These are phyloP conservation scores for Dryadula phaetusa DNA, from an alignment of 2,888 invertebrate genomes.

Conservation along the genomic window DNA sequence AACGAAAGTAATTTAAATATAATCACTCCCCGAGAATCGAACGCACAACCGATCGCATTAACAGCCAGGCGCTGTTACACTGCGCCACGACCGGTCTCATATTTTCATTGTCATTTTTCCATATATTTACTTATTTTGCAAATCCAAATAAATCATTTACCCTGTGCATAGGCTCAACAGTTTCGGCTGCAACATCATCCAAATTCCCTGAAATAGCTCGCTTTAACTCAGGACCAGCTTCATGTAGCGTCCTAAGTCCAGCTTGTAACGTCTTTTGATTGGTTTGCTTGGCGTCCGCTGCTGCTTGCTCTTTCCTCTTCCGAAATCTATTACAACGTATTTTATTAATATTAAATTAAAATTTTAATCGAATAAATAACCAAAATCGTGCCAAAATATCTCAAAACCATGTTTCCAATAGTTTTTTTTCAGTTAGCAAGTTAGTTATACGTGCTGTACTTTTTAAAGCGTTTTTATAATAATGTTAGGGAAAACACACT, in stretches of 20 bases:
- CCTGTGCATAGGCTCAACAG: slow-evolving; percentile 98
- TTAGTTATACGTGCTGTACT: slow-evolving; percentile 39
- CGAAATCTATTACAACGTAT: slow-evolving; percentile 87
- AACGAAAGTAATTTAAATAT: no score
- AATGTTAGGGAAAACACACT: slow-evolving; percentile 71
- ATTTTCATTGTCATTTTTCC: no score
- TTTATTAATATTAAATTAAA: no score
- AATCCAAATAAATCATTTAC: slow-evolving; percentile 81
- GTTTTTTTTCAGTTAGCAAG: slow-evolving; percentile 51
- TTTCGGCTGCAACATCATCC: slow-evolving; percentile 95
- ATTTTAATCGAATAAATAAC: neutral
- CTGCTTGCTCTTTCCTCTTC: slow-evolving; percentile 95
- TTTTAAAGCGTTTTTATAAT: slow-evolving; percentile 2
- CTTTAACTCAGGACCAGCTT: slow-evolving; percentile 98
- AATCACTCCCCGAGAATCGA: no score
- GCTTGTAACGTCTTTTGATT: slow-evolving; percentile 97
- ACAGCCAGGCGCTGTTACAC: no score
- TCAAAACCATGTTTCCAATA: slow-evolving; percentile 64
- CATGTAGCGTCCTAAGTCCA: slow-evolving; percentile 97
- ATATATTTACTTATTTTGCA: no score
- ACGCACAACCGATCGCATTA: no score
- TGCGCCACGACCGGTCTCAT: no score
- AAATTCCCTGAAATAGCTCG: slow-evolving; percentile 99
- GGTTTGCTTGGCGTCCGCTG: slow-evolving; percentile 70
- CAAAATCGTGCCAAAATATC: slow-evolving; percentile 34